phyloP scores from a whole-genome alignment of 2,888 invertebrate genomes.

The Papilio gigon region DNA sequence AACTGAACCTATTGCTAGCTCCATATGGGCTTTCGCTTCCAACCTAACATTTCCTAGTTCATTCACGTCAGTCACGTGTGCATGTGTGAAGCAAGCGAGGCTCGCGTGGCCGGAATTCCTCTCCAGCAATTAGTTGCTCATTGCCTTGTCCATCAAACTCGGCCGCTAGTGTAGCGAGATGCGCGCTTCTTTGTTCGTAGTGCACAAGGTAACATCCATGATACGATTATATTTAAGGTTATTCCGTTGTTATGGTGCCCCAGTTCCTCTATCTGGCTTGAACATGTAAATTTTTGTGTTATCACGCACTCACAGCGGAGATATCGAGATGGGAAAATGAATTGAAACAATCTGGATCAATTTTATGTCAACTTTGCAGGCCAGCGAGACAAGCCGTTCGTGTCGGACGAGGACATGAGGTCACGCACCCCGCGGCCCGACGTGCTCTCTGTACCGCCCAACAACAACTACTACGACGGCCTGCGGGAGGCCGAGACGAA shows the following conservation, averaged over 20 bases:
- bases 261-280: not conserved
- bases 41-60: constrained; percentile 6
- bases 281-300: no score
- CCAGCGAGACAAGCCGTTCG: constrained; percentile 87
- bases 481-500: constrained; percentile 69
- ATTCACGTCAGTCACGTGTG: not conserved
- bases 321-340: no score
- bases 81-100: constrained; percentile 13
- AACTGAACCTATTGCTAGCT: not conserved
- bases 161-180: constrained; percentile 39
- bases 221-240: not conserved
- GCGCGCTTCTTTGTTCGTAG: constrained; percentile 3
- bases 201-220: constrained; percentile 8
- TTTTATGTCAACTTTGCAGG: constrained; percentile 64
- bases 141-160: constrained; percentile 23
- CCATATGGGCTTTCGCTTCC: not conserved
- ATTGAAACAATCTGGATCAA: not conserved
- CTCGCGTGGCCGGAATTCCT: constrained; percentile 33
- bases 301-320: no score
- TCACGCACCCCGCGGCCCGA: constrained; percentile 87
- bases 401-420: constrained; percentile 84
- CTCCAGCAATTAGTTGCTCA: constrained; percentile 21
- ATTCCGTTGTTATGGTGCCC: not conserved
- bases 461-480: constrained; percentile 71
- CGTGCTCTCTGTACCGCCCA: constrained; percentile 82